A percentile compares a stretch with the other conserved stretches of the same genome.
These are phyloP conservation scores for Calephelis perditalis DNA, from an alignment of 2,888 invertebrate species.

Conservation along the genomic window DNA sequence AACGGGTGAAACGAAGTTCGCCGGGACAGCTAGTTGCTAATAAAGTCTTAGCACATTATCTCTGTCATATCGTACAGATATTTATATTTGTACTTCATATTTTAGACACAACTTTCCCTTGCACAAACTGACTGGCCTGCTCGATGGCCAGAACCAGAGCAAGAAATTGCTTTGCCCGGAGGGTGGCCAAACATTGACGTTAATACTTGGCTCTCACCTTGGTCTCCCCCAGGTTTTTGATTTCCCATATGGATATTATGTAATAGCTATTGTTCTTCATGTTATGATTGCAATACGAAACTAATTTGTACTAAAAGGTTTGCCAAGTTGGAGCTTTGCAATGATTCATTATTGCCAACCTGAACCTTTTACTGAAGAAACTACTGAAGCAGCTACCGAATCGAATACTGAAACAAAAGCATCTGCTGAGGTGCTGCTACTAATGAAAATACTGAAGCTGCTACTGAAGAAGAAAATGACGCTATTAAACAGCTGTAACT, in stretches of 20 bases:
- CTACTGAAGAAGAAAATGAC: too few species aligned
- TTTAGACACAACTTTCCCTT: neutral
- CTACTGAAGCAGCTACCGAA: neutral
- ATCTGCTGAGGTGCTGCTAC: too few species aligned
- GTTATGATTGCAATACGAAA: neutral
- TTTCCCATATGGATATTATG: neutral
- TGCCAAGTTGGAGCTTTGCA: neutral
- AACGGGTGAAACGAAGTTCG: too few species aligned
- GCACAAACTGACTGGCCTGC: neutral
- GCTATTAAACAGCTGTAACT: too few species aligned
- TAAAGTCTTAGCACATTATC: too few species aligned
- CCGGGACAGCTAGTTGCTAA: too few species aligned
- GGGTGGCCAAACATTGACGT: neutral
- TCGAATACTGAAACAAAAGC: neutral
- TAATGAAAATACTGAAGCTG: too few species aligned
- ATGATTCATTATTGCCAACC: conserved; percentile 1
- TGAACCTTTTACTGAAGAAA: too few species aligned
- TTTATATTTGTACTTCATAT: neutral
- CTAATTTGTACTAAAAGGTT: neutral
- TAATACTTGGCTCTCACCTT: neutral
- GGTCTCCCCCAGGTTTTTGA: neutral
- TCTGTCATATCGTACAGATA: too few species aligned
- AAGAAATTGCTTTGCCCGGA: neutral
- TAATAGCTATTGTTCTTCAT: neutral
- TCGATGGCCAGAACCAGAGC: neutral